Conservation (phyloP, 2,888 invertebrate species). For the Automeris io region DNA sequence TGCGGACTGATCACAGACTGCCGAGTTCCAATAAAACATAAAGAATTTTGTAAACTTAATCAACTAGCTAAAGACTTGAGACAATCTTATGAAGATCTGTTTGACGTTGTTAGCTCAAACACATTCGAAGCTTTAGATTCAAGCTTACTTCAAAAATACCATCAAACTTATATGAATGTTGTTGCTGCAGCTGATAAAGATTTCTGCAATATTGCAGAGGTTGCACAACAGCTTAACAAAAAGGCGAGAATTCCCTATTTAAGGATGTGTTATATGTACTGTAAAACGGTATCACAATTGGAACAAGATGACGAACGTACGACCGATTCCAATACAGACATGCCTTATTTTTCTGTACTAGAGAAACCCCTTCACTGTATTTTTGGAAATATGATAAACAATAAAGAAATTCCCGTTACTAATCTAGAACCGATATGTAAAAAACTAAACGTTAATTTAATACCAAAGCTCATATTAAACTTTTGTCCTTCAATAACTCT, state of each 20-base stretch:
- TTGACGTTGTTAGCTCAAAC: constrained; percentile 40
- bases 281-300: constrained; percentile 74
- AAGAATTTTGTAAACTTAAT: constrained; percentile 67
- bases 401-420: constrained; percentile 80
- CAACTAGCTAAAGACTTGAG: constrained; percentile 64
- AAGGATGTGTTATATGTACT: constrained; percentile 75
- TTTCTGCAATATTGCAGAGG: constrained; percentile 57
- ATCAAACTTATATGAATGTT: constrained; percentile 69
- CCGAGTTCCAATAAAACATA: constrained; percentile 65
- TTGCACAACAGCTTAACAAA: constrained; percentile 48
- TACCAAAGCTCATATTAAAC: constrained; percentile 83
- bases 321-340: constrained; percentile 36
- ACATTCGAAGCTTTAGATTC: constrained; percentile 37
- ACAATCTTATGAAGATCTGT: constrained; percentile 68
- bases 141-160: constrained; percentile 58
- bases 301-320: constrained; percentile 49
- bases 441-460: constrained; percentile 83
- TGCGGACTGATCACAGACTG: constrained; percentile 64
- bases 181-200: constrained; percentile 69
- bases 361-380: constrained; percentile 76
- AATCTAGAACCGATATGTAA: constrained; percentile 82
- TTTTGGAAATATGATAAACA: constrained; percentile 82
- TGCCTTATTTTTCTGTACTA: constrained; percentile 71
- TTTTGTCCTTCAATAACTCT: constrained; percentile 82
- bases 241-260: constrained; percentile 67